Percentiles rank a stretch among this genome's conserved stretches.
Conservation (phyloP, 2,888 invertebrate genomes). For the Argyresthia albistria region DNA sequence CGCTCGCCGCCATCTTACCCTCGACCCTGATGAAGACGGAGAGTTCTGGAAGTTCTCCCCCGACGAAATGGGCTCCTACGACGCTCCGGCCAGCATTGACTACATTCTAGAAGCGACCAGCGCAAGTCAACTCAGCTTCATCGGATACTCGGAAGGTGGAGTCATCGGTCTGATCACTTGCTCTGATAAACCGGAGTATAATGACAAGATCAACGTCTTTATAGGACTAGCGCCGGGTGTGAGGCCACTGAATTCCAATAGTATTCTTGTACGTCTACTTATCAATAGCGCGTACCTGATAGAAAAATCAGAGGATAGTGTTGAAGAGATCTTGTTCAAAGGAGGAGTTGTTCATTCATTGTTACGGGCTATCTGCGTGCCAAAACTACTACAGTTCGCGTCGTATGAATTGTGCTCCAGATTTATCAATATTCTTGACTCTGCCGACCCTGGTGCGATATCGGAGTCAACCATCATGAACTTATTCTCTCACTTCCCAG, state of each 20-base stretch:
- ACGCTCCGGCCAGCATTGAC: constrained; percentile 4
- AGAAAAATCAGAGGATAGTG: background rate
- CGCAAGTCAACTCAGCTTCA: background rate
- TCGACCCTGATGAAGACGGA: constrained; percentile 1
- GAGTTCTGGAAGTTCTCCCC: constrained; percentile 5
- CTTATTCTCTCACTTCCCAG: background rate
- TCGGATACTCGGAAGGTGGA: constrained; percentile 5
- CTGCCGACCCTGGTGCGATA: background rate
- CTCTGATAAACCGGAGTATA: background rate
- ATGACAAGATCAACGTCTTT: background rate
- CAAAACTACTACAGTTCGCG: background rate
- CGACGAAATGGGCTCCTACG: constrained; percentile 4
- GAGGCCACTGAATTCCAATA: background rate
- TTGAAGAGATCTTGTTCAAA: background rate
- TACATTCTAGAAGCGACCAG: background rate
- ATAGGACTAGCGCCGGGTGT: background rate
- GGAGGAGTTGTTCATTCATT: background rate
- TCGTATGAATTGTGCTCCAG: background rate
- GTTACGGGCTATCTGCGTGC: background rate
- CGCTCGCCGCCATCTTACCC: background rate
- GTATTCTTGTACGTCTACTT: background rate
- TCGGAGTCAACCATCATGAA: background rate
- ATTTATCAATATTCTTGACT: background rate
- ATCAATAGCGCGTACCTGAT: background rate
- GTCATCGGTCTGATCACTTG: background rate